A percentile compares a stretch with the other conserved stretches of the same genome.
Conservation (phyloP, 92 coral and sea anemone species). For the Umimayanthus kanabou region DNA sequence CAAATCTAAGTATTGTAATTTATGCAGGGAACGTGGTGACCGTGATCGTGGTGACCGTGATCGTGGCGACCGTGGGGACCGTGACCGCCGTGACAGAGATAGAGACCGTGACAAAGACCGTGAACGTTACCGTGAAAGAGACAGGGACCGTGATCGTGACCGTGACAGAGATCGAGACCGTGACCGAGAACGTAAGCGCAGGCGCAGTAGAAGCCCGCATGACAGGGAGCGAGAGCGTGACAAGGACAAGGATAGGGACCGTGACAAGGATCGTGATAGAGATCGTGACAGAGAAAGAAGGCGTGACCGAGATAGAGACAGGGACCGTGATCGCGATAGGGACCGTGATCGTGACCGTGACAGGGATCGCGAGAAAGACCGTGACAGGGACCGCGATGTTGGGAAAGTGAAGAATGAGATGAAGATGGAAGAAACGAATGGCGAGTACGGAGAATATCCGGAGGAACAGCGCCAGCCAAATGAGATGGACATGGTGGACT, state of each 20-base stretch:
- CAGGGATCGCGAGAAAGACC: slow-evolving; percentile 35
- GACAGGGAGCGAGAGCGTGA: slow-evolving; percentile 18
- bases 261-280: slow-evolving; percentile 28
- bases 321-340: slow-evolving; percentile 5
- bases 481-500: slow-evolving; percentile 40
- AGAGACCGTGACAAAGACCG: background rate
- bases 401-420: slow-evolving; percentile 12
- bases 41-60: slow-evolving; percentile 29
- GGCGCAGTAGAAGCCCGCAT: background rate
- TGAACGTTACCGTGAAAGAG: background rate
- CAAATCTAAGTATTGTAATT: background rate
- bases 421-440: slow-evolving; percentile 28
- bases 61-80: background rate
- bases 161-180: slow-evolving; percentile 17
- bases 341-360: slow-evolving; percentile 42
- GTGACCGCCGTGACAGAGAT: background rate
- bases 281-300: slow-evolving; percentile 19
- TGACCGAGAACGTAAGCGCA: slow-evolving; percentile 2
- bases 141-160: slow-evolving; percentile 18
- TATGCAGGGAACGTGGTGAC: slow-evolving; percentile 27
- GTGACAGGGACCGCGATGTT: slow-evolving; percentile 34
- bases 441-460: slow-evolving; percentile 31
- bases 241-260: slow-evolving; percentile 9
- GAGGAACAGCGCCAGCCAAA: slow-evolving; percentile 15
- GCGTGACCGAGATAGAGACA: slow-evolving; percentile 25